Conservation (phyloP, 2,797 vertebrate genomes). For the Lagocephalus sceleratus region DNA sequence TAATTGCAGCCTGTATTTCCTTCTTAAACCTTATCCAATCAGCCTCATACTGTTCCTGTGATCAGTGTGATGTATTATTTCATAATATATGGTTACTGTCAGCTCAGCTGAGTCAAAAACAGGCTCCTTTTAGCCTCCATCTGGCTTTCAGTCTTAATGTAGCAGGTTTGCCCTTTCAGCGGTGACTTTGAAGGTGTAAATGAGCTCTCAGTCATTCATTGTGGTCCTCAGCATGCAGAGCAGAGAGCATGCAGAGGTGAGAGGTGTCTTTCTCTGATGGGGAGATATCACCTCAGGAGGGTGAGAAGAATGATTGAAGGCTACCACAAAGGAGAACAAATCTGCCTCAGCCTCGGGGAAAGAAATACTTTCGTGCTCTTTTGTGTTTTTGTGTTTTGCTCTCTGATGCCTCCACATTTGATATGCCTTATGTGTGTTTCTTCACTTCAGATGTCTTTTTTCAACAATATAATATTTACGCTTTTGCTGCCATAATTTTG, state of each 20-base stretch:
- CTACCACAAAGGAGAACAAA: constrained; percentile 21
- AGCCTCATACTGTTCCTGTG: too few relatives aligned
- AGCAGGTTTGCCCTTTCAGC: constrained; percentile 5
- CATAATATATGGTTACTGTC: too few relatives aligned
- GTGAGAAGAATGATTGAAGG: constrained; percentile 5
- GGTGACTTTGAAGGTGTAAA: constrained; percentile 30
- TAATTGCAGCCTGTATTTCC: too few relatives aligned
- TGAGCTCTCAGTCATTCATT: constrained; percentile 20
- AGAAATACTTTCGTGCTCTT: constrained; percentile 2
- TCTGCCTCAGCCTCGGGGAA: constrained; percentile 12
- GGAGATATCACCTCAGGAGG: constrained; percentile 19
- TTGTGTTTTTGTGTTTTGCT: constrained; percentile 10
- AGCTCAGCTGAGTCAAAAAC: too few relatives aligned
- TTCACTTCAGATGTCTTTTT: background rate
- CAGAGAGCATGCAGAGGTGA: constrained; percentile 12
- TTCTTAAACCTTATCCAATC: too few relatives aligned
- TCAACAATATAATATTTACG: too few relatives aligned
- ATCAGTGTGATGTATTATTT: too few relatives aligned
- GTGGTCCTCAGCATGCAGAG: constrained; percentile 4
- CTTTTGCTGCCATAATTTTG: too few relatives aligned
- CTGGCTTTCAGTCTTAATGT: background rate
- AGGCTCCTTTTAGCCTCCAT: background rate
- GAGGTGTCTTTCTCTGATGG: constrained; percentile 22
- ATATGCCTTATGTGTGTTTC: background rate
- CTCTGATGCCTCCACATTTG: constrained; percentile 11